Percentiles rank a stretch among this genome's conserved stretches.
Conservation (phyloP, 2,797 vertebrate genomes). For the Scleropages formosus region DNA sequence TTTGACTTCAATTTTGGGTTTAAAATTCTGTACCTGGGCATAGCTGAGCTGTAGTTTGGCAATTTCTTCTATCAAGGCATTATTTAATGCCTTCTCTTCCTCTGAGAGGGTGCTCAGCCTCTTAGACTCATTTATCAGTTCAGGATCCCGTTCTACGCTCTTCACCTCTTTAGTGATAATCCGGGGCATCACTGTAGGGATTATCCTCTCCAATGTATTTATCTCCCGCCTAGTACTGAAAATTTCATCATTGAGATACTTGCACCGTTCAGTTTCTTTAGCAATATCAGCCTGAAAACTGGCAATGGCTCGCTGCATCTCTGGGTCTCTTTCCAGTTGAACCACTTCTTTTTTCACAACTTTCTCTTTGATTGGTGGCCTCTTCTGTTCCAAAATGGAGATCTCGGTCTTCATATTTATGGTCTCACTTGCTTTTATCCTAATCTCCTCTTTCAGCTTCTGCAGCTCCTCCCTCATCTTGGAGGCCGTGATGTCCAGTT, state of each 20-base stretch:
- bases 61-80: constrained; percentile 68
- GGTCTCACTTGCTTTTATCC: constrained; percentile 56
- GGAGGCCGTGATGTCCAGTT: constrained; percentile 75
- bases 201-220: constrained; percentile 78
- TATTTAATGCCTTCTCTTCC: constrained; percentile 73
- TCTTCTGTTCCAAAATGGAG: constrained; percentile 73
- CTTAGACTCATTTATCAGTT: constrained; percentile 70
- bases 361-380: constrained; percentile 76
- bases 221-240: constrained; percentile 71
- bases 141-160: constrained; percentile 79
- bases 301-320: constrained; percentile 79
- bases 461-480: constrained; percentile 76
- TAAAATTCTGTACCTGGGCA: constrained; percentile 63
- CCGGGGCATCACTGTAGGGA: constrained; percentile 82
- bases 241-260: constrained; percentile 64
- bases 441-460: constrained; percentile 64
- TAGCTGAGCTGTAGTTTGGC: constrained; percentile 67
- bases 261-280: constrained; percentile 65
- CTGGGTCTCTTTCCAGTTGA: constrained; percentile 83
- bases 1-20: constrained; percentile 78
- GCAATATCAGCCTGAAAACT: constrained; percentile 70
- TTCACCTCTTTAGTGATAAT: constrained; percentile 86
- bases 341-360: constrained; percentile 88
- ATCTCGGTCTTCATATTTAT: constrained; percentile 74
- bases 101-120: constrained; percentile 72